phyloP scores from a whole-genome alignment of 53 echinoderm and acorn worm genomes.

The Holothuria leucospilota region DNA sequence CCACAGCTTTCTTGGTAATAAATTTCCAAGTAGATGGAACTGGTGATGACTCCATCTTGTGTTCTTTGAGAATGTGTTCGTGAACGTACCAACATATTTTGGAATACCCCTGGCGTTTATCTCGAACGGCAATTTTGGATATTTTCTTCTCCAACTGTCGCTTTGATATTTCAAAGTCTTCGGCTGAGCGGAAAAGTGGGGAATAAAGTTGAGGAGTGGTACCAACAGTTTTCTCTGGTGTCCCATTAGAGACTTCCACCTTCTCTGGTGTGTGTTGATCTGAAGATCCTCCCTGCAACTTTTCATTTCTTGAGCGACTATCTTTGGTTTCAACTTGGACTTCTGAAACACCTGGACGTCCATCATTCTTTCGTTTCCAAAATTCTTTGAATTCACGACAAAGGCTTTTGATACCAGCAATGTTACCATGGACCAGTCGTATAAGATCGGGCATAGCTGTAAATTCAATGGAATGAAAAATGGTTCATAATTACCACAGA shows the following conservation, averaged over 20 bases:
- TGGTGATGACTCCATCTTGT: conserved; percentile 72
- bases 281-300: not conserved
- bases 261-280: not conserved
- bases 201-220: not conserved
- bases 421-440: conserved; percentile 90
- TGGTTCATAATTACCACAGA: too few species aligned
- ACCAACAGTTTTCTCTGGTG: not conserved
- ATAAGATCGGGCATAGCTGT: conserved; percentile 93
- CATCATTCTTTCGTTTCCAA: conserved; percentile 69
- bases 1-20: conserved; percentile 17
- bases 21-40: conserved; percentile 76
- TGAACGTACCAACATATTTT: conserved; percentile 98
- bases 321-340: conserved; percentile 4
- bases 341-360: not conserved
- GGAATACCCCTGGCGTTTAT: conserved; percentile 70
- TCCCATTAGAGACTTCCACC: not conserved
- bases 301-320: not conserved
- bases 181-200: conserved; percentile 18
- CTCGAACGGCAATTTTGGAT: conserved; percentile 78
- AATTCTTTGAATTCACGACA: conserved; percentile 84
- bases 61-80: conserved; percentile 68
- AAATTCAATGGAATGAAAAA: conserved; percentile 17
- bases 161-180: conserved; percentile 81
- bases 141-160: conserved; percentile 91
- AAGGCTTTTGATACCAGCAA: conserved; percentile 84